These are phyloP conservation scores for Tromatobia lineatoria DNA, from an alignment of 2,888 invertebrate species.

Conservation along the genomic window DNA sequence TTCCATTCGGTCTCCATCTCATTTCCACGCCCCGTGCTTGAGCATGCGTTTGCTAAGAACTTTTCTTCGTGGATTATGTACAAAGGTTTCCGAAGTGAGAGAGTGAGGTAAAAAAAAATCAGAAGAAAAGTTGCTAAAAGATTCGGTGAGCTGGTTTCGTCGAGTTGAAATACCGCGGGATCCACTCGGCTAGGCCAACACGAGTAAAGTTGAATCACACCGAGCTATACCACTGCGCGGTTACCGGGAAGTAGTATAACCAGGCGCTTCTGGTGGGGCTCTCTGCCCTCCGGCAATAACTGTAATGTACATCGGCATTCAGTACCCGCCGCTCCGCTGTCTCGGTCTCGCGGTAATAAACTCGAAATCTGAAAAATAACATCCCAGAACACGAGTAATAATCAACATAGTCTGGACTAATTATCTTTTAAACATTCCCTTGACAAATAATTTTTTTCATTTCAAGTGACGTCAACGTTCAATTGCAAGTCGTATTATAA, in stretches of 20 bases:
- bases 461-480: too few species aligned
- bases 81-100: not conserved
- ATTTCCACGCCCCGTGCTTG: constrained; percentile 38
- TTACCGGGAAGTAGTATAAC: constrained; percentile 44
- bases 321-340: not conserved
- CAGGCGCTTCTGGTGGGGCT: constrained; percentile 11
- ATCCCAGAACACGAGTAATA: not conserved
- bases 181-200: constrained; percentile 28
- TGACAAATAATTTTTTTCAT: not conserved
- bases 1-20: constrained; percentile 64
- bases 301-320: constrained; percentile 47
- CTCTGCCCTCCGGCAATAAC: constrained; percentile 44
- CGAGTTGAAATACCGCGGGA: constrained; percentile 43
- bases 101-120: constrained; percentile 35
- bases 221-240: constrained; percentile 49
- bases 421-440: not conserved
- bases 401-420: not conserved
- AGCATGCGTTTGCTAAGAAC: constrained; percentile 48
- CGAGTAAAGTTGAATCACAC: constrained; percentile 50
- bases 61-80: constrained; percentile 31
- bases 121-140: constrained; percentile 64
- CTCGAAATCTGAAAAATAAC: constrained; percentile 8
- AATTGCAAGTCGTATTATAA: too few species aligned
- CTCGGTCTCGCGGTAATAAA: constrained; percentile 10
- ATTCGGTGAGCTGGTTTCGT: constrained; percentile 60